Conservation (phyloP, 2,113 vertebrate genomes). For the Hirundichthys speculiger region DNA sequence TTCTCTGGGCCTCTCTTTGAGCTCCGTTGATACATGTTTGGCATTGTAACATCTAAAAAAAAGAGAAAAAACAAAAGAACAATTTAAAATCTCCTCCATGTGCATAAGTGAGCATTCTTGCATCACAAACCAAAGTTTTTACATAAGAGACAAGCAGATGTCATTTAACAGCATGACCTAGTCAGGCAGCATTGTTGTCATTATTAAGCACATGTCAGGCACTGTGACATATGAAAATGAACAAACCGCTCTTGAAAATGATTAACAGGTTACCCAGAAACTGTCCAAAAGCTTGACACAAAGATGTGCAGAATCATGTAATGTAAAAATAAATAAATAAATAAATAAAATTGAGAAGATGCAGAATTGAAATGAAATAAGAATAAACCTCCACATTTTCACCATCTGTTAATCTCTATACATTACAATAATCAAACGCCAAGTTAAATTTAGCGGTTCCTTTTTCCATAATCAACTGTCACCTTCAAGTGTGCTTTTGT, state of each 20-base stretch:
- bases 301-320: background rate
- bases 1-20: constrained; percentile 10
- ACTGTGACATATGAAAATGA: background rate
- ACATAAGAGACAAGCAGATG: constrained; percentile 35
- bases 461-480: constrained; percentile 62
- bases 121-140: background rate
- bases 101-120: background rate
- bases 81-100: background rate
- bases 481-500: constrained; percentile 34
- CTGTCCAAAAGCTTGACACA: background rate
- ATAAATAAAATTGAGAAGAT: constrained; percentile 12
- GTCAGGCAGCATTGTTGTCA: constrained; percentile 1
- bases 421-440: constrained; percentile 7
- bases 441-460: background rate
- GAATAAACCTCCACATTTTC: background rate
- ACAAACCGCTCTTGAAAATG: background rate
- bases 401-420: background rate
- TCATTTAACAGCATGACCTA: background rate
- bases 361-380: constrained; percentile 22
- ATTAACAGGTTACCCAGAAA: too few relatives aligned
- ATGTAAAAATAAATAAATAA: too few relatives aligned
- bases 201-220: too few relatives aligned
- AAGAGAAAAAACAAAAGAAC: too few relatives aligned
- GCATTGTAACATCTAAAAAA: background rate
- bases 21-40: constrained; percentile 6